Percentiles rank a stretch among this genome's conserved stretches.
Conservation (phyloP, 1,140 invertebrate genomes). For the Bombus confusus region DNA sequence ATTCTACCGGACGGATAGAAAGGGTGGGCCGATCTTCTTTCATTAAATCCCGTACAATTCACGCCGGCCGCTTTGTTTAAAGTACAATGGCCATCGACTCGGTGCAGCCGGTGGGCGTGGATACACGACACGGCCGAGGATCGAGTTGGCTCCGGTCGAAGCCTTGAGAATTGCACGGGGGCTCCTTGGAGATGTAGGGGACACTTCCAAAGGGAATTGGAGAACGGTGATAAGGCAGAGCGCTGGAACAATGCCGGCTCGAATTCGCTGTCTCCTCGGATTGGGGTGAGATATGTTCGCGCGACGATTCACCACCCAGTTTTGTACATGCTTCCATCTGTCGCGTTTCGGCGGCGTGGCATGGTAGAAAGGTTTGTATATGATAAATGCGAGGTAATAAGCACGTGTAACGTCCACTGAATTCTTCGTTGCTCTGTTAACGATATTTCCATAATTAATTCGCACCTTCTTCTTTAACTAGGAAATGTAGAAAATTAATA, state of each 20-base stretch:
- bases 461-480: neutral
- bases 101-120: conserved; percentile 71
- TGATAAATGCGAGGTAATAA: no score
- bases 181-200: conserved; percentile 48
- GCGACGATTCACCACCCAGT: conserved; percentile 14
- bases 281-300: conserved; percentile 32
- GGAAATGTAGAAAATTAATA: neutral
- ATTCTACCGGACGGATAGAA: conserved; percentile 42
- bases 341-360: neutral
- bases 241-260: conserved; percentile 56
- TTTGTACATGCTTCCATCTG: conserved; percentile 11
- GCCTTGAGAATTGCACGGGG: conserved; percentile 58
- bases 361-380: neutral
- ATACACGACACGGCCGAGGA: conserved; percentile 71
- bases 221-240: conserved; percentile 60
- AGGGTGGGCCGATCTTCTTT: conserved; percentile 70
- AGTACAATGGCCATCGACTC: conserved; percentile 75
- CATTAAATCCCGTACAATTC: conserved; percentile 76
- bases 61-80: conserved; percentile 74
- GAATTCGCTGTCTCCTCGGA: conserved; percentile 52
- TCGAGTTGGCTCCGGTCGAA: conserved; percentile 65
- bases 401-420: neutral
- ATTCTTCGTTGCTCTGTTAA: neutral
- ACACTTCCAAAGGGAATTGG: conserved; percentile 52
- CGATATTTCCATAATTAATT: neutral